phyloP scores from a whole-genome alignment of 92 coral and sea anemone genomes.

The Heteractis magnifica region DNA sequence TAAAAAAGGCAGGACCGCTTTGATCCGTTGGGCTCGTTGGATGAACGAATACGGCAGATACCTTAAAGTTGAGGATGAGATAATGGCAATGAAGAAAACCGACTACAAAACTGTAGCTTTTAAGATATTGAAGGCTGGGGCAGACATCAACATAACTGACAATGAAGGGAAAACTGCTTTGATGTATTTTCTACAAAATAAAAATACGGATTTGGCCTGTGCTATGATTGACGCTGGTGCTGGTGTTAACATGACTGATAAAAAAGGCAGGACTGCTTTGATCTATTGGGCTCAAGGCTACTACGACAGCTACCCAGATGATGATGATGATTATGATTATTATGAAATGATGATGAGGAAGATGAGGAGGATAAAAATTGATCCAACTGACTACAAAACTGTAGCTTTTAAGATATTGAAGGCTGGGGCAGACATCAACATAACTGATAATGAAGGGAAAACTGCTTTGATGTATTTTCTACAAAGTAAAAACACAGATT shows the following conservation, averaged over 20 bases:
- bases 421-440: too few relatives aligned
- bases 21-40: not conserved
- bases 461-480: not conserved
- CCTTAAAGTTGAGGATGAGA: not conserved
- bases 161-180: not conserved
- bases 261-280: slow-evolving; percentile 1
- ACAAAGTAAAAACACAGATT: not conserved
- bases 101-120: not conserved
- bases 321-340: not conserved
- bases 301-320: not conserved
- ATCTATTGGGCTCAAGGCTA: not conserved
- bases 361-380: too few relatives aligned
- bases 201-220: not conserved
- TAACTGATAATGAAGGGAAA: not conserved
- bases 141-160: slow-evolving; percentile 11
- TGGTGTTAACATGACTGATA: not conserved
- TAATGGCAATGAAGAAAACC: not conserved
- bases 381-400: too few relatives aligned
- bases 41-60: not conserved
- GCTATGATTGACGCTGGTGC: not conserved
- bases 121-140: slow-evolving; percentile 5
- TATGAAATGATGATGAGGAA: too few relatives aligned
- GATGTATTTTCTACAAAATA: not conserved
- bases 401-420: too few relatives aligned
- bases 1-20: slow-evolving; percentile 5